Conservation (phyloP, 2,113 vertebrate genomes). For the Pomatorhinus ruficollis region DNA sequence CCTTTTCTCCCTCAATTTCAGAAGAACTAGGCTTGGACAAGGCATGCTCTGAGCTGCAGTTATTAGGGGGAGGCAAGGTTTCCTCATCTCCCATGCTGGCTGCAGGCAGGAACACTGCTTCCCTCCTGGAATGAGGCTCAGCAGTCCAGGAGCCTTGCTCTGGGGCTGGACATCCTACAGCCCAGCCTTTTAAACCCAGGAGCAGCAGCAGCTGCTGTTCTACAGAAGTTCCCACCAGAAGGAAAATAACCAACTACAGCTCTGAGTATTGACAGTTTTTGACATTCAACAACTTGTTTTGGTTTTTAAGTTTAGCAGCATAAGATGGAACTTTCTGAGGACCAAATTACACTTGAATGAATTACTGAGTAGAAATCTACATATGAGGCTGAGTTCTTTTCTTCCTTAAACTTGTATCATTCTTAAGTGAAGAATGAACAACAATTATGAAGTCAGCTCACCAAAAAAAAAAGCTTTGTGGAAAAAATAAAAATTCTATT, state of each 20-base stretch:
- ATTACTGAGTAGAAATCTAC: not conserved
- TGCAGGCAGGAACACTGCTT: not conserved
- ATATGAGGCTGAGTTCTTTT: not conserved
- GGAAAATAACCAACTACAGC: not conserved
- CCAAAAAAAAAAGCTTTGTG: not conserved
- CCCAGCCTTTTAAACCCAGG: not conserved
- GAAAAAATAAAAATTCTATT: not conserved
- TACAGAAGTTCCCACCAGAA: not conserved
- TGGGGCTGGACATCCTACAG: not conserved
- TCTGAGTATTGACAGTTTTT: not conserved
- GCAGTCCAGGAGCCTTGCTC: not conserved
- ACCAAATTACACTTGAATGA: not conserved
- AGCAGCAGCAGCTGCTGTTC: not conserved
- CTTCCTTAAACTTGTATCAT: not conserved
- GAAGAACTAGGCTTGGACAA: not conserved
- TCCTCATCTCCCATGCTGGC: not conserved
- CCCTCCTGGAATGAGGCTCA: not conserved
- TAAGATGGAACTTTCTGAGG: not conserved
- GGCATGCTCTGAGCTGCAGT: not conserved
- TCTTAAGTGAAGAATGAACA: not conserved
- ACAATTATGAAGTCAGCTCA: not conserved
- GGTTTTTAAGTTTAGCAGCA: not conserved
- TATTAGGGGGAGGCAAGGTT: rapidly evolving
- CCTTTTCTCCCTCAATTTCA: not conserved
- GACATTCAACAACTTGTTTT: not conserved